Base-by-base conservation (phyloP, 1,140 invertebrate genomes). In the Heliconius eleuchia region DNA sequence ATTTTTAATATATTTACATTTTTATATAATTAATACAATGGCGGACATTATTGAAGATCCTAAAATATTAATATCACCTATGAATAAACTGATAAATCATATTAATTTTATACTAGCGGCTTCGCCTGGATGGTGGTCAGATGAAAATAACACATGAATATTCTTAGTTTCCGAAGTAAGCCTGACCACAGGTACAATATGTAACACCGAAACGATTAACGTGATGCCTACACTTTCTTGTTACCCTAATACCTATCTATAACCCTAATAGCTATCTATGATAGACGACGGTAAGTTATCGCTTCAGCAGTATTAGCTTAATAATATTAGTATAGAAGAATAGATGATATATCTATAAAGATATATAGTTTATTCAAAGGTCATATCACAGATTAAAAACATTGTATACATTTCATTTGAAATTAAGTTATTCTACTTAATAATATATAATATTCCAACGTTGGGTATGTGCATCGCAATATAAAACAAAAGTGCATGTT, bases 401-500 rank as follows among this genome's bases (percentile, higher is more conserved):
- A 1, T 57, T 23, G 55, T 55, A 55, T 19, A 55, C 42, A 52
- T 19, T 18, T 52, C 6, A 37, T 34, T 71, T 71, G 4, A 37
- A 34, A 8, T 71, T 50, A 66, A 76, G 11, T 71, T 42, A 77
- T 37, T 66, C 37, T 57, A 57, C 2, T 9, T 57, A 11, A 57
- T 18, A 76, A 42, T 66, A 76, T 39, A 39, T 23, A 71, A 27
- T 19, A 74, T 55, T 50, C 19, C 37, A 75, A 55, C n/a, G 37
- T 71, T 71, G 16, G 27, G 3, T 30, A 37, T 78, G 74, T 82
- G 80, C 70, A n/a, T 77, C 78, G 83, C 83, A 76, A 81, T 72
- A 60, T 42, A 78, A 84, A 82, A 82, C 70, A 77, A 70, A 78
- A 73, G 78, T 80, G 79, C 79, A 74, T 74, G 42, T 77, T 77